A percentile compares a stretch with the other conserved stretches of the same genome.
Evolutionary conservation across 2,797 vertebrate species (phyloP).

Genomic region (Borostomias antarcticus): DNA sequence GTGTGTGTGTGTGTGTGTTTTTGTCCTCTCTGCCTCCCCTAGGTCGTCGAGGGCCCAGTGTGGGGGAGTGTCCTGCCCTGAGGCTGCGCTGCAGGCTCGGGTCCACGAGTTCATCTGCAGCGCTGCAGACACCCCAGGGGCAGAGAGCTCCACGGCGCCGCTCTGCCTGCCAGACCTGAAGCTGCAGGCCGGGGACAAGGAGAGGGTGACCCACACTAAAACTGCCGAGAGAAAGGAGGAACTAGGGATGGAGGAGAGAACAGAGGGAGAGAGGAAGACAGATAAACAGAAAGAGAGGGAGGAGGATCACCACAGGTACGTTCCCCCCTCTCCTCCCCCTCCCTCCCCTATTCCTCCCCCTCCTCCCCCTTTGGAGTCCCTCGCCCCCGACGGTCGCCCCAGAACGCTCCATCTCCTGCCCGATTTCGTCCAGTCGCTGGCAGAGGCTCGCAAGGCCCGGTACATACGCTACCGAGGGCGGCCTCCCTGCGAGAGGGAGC

Average conservation of each 20-base stretch:
- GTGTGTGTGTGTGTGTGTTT: not conserved
- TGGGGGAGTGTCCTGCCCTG: not conserved
- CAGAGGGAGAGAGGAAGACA: constrained; percentile 7
- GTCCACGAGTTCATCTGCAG: constrained; percentile 60
- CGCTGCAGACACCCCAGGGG: constrained; percentile 35
- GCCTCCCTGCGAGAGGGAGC: constrained; percentile 56
- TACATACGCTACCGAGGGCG: constrained; percentile 70
- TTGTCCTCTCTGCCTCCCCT: constrained; percentile 6
- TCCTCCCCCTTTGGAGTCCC: constrained; percentile 20
- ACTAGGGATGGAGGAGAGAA: constrained; percentile 15
- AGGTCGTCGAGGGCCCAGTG: constrained; percentile 37
- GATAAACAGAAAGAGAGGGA: constrained; percentile 6
- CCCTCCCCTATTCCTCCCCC: not conserved
- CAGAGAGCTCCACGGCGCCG: constrained; percentile 9
- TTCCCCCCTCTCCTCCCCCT: constrained; percentile 1
- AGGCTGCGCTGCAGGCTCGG: constrained; percentile 43
- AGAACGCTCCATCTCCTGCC: constrained; percentile 51
- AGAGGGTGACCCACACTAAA: not conserved
- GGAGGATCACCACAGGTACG: not conserved
- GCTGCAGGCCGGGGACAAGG: constrained; percentile 36
- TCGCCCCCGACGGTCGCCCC: constrained; percentile 39
- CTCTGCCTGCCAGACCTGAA: constrained; percentile 55
- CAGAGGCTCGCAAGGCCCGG: constrained; percentile 66
- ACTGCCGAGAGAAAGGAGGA: not conserved
- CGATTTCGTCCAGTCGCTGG: constrained; percentile 61